These are phyloP conservation scores for Ecliptopera silaceata DNA, from an alignment of 2,888 invertebrate species.

Conservation along the genomic window DNA sequence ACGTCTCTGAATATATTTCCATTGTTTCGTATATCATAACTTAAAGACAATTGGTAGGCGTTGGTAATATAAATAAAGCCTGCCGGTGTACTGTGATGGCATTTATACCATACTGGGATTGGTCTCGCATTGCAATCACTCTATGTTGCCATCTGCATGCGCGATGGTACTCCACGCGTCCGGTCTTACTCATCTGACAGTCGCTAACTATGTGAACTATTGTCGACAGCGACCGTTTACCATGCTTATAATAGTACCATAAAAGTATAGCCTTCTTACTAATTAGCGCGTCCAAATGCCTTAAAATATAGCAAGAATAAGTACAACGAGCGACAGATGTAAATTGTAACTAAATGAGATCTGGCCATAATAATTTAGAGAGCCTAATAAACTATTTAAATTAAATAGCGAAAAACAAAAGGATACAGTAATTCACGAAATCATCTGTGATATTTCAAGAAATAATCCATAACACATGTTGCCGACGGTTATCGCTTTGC, in stretches of 20 bases:
- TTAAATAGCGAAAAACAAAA: not conserved
- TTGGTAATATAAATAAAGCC: conserved; percentile 71
- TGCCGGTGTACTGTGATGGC: conserved; percentile 67
- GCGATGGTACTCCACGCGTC: conserved; percentile 64
- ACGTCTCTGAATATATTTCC: conserved; percentile 60
- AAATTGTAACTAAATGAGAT: too few species aligned
- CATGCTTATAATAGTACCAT: conserved; percentile 37
- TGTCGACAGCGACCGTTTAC: conserved; percentile 51
- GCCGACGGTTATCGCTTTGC: conserved; percentile 56
- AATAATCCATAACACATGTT: conserved; percentile 36
- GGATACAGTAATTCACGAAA: conserved; percentile 6
- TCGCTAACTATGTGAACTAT: conserved; percentile 61
- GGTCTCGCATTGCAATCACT: conserved; percentile 78
- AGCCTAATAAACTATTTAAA: not conserved
- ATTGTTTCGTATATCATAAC: conserved; percentile 72
- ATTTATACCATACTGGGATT: conserved; percentile 75
- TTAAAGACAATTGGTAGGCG: conserved; percentile 68
- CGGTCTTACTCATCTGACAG: conserved; percentile 77
- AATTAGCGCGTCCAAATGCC: conserved; percentile 1
- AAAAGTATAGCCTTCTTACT: conserved; percentile 10
- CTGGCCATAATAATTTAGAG: too few species aligned
- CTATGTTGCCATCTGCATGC: conserved; percentile 71
- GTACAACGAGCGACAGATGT: too few species aligned
- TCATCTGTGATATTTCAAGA: conserved; percentile 21
- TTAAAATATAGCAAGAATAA: not conserved